phyloP scores from a whole-genome alignment of 2,113 vertebrate genomes.

The Sceloporus tristichus region DNA sequence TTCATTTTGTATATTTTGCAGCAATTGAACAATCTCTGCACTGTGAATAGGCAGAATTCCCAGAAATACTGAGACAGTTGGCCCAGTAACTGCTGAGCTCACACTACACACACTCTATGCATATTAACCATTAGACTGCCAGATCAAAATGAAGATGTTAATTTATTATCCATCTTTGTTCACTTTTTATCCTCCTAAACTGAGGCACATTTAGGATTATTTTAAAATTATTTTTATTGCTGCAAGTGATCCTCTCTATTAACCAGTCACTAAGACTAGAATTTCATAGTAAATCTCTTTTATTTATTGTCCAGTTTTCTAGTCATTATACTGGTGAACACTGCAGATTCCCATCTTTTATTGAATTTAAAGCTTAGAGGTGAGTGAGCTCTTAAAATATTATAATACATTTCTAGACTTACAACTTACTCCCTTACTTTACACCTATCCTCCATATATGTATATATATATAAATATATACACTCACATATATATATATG shows the following conservation, averaged over 20 bases:
- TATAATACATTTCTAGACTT: constrained; percentile 49
- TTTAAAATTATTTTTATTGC: constrained; percentile 33
- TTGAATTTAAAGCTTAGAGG: constrained; percentile 51
- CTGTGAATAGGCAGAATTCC: constrained; percentile 90
- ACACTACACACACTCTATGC: constrained; percentile 83
- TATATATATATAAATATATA: neutral
- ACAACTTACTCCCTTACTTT: constrained; percentile 50
- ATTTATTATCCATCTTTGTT: constrained; percentile 56
- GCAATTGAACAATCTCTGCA: constrained; percentile 88
- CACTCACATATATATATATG: neutral
- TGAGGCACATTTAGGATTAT: constrained; percentile 38
- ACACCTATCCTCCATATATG: constrained; percentile 24
- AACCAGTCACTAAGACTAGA: constrained; percentile 58
- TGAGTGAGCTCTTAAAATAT: constrained; percentile 48
- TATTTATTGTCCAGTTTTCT: constrained; percentile 61
- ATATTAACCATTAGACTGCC: constrained; percentile 84
- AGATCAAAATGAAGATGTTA: constrained; percentile 76
- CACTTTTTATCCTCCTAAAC: constrained; percentile 52
- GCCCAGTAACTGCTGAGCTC: constrained; percentile 89
- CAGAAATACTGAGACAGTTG: constrained; percentile 89
- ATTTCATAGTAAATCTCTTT: constrained; percentile 56
- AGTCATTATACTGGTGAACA: constrained; percentile 56
- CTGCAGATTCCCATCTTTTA: constrained; percentile 54
- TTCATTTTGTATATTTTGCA: constrained; percentile 88
- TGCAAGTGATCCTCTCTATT: constrained; percentile 4